Conservation (phyloP, 2,797 vertebrate genomes). For the Acanthurus tractus region DNA sequence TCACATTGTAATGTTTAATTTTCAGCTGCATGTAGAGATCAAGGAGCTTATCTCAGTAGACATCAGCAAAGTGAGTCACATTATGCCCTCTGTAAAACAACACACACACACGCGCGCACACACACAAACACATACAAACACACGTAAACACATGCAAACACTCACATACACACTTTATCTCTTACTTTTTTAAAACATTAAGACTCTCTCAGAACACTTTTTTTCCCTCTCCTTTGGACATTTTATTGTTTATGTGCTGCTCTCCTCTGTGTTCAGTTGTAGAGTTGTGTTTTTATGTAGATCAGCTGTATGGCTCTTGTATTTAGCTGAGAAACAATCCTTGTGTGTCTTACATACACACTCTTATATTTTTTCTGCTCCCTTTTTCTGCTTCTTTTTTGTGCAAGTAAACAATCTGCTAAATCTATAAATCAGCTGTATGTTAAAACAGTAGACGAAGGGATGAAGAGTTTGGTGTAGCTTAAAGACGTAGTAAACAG, state of each 20-base stretch:
- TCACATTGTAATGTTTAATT: background rate
- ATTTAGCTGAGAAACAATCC: background rate
- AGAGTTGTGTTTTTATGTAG: background rate
- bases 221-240: background rate
- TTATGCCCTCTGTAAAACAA: background rate
- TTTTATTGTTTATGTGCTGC: background rate
- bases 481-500: slow-evolving; percentile 56
- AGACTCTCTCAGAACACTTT: background rate
- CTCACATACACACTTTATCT: background rate
- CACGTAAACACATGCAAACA: background rate
- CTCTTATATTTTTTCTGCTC: background rate
- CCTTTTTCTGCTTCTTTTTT: slow-evolving; percentile 4
- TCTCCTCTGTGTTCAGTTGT: background rate
- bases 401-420: slow-evolving; percentile 42
- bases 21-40: background rate
- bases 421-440: slow-evolving; percentile 61
- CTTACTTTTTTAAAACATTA: background rate
- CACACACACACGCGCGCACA: background rate
- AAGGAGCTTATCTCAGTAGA: background rate
- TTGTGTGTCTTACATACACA: background rate
- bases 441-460: slow-evolving; percentile 41
- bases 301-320: background rate
- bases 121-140: background rate
- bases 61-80: background rate
- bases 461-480: slow-evolving; percentile 29